Evolutionary conservation across 2,113 vertebrate species (phyloP), one percentile per base, ranked within the genome.

Genomic region (Callaeas wilsoni): DNA sequence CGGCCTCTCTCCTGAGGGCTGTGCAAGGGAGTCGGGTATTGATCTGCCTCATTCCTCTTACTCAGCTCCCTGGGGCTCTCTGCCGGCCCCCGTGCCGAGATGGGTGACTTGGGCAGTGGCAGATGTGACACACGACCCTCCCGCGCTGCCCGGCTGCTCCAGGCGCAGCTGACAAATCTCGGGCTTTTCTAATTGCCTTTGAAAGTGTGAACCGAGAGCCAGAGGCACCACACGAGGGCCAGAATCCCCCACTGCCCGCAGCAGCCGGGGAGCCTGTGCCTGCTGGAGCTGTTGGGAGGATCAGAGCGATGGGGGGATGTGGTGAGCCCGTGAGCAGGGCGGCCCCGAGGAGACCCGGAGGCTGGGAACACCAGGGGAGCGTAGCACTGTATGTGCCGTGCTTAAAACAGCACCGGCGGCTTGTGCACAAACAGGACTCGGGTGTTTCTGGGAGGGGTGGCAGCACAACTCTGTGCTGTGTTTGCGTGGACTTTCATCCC

Each of bases 21-120:
- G 47, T 0, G 0, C 0, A 1, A 27, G 35, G 26, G 33, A n/a
- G 7, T 15, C 0, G 0, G 33, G 39, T 7, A 4, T 46, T 32
- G 47, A 50, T 62, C 39, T n/a, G 14, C 47, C 47, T 77, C 37
- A 6, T 20, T 20, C 19, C 39, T 35, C 49, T 41, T 22, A 0
- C 39, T 12, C 0, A 0, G 16, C 8, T 81, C 52, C 10, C n/a
- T 0, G 3, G 67, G 35, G 39, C 32, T 71, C 52, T 50, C 32
- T 39, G n/a, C 47, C 0, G 0, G 23, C 18, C 21, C 46, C 37
- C 3, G 7, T 3, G 12, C 44, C 0, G 0, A 4, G 21, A 9
- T 42, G 81, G 33, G 37, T 5, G 23, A 30, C 49, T 11, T 6
- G 23, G 56, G 46, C 55, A 30, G 68, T 1, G 3, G 39, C 63